Conservation (phyloP, 1,140 invertebrate genomes). For the Nebria ingens region DNA sequence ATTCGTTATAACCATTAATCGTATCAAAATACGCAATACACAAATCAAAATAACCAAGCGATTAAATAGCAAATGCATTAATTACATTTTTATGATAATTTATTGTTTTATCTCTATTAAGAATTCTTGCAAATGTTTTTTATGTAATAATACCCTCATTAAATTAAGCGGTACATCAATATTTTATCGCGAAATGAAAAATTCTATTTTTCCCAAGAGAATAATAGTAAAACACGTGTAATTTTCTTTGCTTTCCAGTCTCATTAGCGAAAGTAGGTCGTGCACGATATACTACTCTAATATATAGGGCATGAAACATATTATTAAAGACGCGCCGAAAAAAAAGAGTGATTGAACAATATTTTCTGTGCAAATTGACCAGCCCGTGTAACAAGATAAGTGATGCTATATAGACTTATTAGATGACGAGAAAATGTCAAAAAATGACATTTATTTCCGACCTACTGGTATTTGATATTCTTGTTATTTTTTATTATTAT, state of each 20-base stretch:
- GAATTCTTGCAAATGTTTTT: too few relatives aligned
- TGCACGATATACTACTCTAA: neutral
- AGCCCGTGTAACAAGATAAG: neutral
- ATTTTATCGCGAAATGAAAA: too few relatives aligned
- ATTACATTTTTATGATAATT: too few relatives aligned
- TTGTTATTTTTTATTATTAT: constrained; percentile 5
- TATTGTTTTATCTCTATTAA: too few relatives aligned
- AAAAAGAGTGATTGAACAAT: neutral
- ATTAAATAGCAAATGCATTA: too few relatives aligned
- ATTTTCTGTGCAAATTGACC: neutral
- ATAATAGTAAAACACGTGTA: too few relatives aligned
- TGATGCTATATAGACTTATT: neutral
- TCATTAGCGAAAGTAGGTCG: neutral
- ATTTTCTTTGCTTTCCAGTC: neutral
- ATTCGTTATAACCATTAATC: too few relatives aligned
- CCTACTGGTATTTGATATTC: neutral
- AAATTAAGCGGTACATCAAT: too few relatives aligned
- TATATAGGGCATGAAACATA: neutral
- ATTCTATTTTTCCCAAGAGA: too few relatives aligned
- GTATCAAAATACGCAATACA: too few relatives aligned
- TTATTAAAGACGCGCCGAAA: neutral
- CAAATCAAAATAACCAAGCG: too few relatives aligned
- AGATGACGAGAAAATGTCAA: neutral
- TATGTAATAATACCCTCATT: too few relatives aligned
- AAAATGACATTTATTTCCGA: neutral